Conservation (phyloP, 2,797 vertebrate genomes). For the Acanthis flammea region DNA sequence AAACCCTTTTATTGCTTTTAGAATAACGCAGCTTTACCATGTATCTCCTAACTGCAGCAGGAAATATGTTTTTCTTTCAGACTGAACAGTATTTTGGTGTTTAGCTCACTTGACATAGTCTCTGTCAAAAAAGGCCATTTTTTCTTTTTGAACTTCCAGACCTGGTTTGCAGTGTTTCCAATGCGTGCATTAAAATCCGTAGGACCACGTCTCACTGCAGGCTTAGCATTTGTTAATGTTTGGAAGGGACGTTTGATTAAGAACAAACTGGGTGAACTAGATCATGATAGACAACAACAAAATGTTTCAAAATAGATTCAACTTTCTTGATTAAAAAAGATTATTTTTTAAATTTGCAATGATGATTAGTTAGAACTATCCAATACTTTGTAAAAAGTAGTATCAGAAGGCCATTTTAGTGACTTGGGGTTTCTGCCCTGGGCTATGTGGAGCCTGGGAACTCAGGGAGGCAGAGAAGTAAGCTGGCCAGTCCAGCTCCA, state of each 20-base stretch:
- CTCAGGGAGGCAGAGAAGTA: not conserved
- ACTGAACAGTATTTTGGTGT: not conserved
- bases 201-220: not conserved
- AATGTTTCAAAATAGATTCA: not conserved
- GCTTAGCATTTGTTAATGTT: not conserved
- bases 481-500: not conserved
- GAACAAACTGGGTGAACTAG: not conserved
- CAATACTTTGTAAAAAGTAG: not conserved
- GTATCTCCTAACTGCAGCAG: not conserved
- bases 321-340: not conserved
- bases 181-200: not conserved
- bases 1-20: not conserved
- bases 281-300: not conserved
- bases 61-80: not conserved
- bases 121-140: not conserved
- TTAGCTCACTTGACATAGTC: not conserved
- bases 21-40: not conserved
- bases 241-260: not conserved
- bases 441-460: not conserved
- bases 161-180: not conserved
- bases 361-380: not conserved
- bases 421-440: not conserved
- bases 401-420: not conserved
- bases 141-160: not conserved
- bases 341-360: not conserved